A percentile compares a stretch with the other conserved stretches of the same genome.
phyloP scores from a whole-genome alignment of 2,113 vertebrate species.

The Sylvietta virens region DNA sequence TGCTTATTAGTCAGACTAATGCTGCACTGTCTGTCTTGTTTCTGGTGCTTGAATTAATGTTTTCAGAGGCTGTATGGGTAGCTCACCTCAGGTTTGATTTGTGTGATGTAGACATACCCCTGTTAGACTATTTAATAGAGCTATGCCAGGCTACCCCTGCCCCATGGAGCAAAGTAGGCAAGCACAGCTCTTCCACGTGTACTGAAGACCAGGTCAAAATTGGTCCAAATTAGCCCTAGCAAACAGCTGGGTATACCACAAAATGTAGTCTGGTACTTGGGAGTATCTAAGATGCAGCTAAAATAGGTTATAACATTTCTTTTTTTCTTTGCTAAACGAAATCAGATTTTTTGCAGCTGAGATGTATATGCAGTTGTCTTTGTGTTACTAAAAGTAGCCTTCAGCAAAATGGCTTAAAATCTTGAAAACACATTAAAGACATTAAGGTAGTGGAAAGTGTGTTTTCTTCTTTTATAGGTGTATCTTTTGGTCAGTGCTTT shows the following conservation, averaged over 20 bases:
- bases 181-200: neutral
- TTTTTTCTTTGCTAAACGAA: neutral
- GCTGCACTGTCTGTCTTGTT: neutral
- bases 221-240: neutral
- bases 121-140: neutral
- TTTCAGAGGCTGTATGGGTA: neutral
- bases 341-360: neutral
- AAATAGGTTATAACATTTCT: neutral
- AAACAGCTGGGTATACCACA: neutral
- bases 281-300: neutral
- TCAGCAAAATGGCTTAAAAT: constrained; percentile 44
- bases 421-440: constrained; percentile 50
- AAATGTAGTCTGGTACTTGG: neutral
- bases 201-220: neutral
- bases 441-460: constrained; percentile 46
- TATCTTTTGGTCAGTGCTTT: constrained; percentile 64
- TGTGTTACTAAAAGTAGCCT: constrained; percentile 41
- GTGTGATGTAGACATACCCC: neutral
- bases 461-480: constrained; percentile 49
- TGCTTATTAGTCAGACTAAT: neutral
- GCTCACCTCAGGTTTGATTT: neutral
- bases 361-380: neutral
- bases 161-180: neutral
- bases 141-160: neutral
- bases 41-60: neutral